Percentiles rank a stretch among this genome's conserved stretches.
Evolutionary conservation across 2,113 vertebrate species (phyloP).

Genomic region (Arenaria interpres): DNA sequence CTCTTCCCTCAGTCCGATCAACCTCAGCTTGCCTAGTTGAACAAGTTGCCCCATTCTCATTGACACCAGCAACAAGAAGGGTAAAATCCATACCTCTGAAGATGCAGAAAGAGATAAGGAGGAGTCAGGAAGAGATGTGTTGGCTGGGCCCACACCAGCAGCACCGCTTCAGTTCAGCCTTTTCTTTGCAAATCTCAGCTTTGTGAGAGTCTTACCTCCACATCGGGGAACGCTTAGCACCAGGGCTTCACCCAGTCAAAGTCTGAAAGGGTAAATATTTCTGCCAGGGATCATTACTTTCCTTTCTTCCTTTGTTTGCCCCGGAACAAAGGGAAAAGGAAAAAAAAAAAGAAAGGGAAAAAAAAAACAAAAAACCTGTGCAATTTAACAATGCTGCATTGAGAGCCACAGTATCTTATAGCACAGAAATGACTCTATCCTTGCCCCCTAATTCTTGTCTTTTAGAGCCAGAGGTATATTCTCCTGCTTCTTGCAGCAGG

Average conservation of each 20-base stretch:
- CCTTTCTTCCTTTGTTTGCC: not conserved
- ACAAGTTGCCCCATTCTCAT: not conserved
- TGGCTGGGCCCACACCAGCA: not conserved
- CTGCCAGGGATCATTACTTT: not conserved
- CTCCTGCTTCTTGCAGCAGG: not conserved
- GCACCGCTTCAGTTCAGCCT: not conserved
- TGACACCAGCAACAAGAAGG: not conserved
- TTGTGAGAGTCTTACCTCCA: not conserved
- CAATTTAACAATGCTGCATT: not conserved
- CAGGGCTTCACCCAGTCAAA: not conserved
- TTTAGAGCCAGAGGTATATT: not conserved
- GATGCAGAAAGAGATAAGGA: not conserved
- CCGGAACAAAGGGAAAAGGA: not conserved
- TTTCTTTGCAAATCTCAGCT: not conserved
- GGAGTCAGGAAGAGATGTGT: not conserved
- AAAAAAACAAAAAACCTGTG: not conserved
- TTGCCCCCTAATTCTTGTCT: not conserved
- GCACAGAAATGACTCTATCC: not conserved
- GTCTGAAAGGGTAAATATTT: not conserved
- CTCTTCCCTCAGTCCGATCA: not conserved
- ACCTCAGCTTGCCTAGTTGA: not conserved
- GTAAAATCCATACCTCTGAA: not conserved
- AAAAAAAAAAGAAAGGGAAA: rapidly evolving
- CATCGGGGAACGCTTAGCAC: not conserved
- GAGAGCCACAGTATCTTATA: not conserved